Evolutionary conservation across 1,140 invertebrate species (phyloP), one percentile per base, ranked within the genome.

Genomic region (Laupala kohalensis): DNA sequence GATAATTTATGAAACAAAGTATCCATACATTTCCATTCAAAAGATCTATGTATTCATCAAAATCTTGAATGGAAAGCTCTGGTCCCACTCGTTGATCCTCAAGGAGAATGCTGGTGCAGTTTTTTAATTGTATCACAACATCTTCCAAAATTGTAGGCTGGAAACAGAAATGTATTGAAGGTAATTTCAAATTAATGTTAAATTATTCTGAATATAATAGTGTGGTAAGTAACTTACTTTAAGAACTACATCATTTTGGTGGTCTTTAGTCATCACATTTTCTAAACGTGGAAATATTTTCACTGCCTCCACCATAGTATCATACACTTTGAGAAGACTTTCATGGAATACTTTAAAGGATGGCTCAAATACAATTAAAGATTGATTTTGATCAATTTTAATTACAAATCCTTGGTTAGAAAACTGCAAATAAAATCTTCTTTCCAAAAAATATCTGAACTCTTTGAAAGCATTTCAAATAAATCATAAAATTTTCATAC

Each of bases 21-120:
- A 23, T 13, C 24, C 71, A 71, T 77, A 89, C 90, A 73, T 89
- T 84, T 72, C 89, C 89, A 76, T 91, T 92, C 37, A 96, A 89
- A 0, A 96, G 81, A 77, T 86, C 88, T 64, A 90, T 84, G 76
- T 94, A 95, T 74, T 90, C 87, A 78, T 94, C 91, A 78, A 93
- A 93, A 78, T 92, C 89, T 77, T 88, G 86, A 53, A 92, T 78
- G 65, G 89, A 82, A 15, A 87, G 75, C 77, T 92, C 88, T 3
- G 90, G 87, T 1, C 86, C 88, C 73, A 89, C 88, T 75, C 86
- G 83, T 77, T 92, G 87, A 72, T 90, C 86, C 73, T 88, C 84
- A 4, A 93, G 82, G 72, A 92, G 79, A 25, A 83, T 77, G 12
- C 79, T 77, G 23, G 93, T 86, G 69, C 81, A 79, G 29, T 83